phyloP scores from a whole-genome alignment of 2,888 invertebrate species.

The Panopea generosa region DNA sequence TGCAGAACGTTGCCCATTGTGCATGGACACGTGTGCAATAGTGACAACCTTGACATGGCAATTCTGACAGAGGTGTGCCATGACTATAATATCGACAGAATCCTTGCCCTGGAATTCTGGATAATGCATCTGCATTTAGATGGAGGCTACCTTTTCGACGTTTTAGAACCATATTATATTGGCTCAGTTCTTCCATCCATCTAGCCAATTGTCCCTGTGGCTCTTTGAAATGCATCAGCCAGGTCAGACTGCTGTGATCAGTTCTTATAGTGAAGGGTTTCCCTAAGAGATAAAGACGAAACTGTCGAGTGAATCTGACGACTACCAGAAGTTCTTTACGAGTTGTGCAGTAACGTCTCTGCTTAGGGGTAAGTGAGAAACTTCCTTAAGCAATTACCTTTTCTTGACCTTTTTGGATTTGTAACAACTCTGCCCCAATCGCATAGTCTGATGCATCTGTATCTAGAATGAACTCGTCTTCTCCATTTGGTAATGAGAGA shows the following conservation, averaged over 20 bases:
- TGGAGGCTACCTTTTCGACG: constrained; percentile 26
- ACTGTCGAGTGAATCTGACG: neutral
- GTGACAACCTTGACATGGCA: constrained; percentile 9
- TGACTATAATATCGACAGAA: neutral
- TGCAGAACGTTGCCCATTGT: constrained; percentile 11
- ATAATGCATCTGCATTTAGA: constrained; percentile 33
- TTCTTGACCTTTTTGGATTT: constrained; percentile 23
- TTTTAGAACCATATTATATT: constrained; percentile 23
- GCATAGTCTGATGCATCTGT: constrained; percentile 45
- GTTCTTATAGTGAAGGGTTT: neutral
- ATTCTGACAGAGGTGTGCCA: neutral
- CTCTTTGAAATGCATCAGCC: neutral
- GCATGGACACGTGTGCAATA: constrained; percentile 22
- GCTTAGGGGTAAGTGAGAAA: neutral
- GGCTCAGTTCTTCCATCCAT: constrained; percentile 15
- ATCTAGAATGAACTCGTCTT: constrained; percentile 29
- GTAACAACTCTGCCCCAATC: constrained; percentile 30
- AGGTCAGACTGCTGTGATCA: neutral
- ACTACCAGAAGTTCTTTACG: neutral
- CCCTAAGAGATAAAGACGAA: neutral
- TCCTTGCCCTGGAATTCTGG: neutral
- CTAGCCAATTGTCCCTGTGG: neutral
- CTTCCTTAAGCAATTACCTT: neutral
- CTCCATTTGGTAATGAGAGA: constrained; percentile 30
- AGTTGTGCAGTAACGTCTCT: neutral